Conservation (phyloP, 2,113 vertebrate genomes). For the Menura novaehollandiae region DNA sequence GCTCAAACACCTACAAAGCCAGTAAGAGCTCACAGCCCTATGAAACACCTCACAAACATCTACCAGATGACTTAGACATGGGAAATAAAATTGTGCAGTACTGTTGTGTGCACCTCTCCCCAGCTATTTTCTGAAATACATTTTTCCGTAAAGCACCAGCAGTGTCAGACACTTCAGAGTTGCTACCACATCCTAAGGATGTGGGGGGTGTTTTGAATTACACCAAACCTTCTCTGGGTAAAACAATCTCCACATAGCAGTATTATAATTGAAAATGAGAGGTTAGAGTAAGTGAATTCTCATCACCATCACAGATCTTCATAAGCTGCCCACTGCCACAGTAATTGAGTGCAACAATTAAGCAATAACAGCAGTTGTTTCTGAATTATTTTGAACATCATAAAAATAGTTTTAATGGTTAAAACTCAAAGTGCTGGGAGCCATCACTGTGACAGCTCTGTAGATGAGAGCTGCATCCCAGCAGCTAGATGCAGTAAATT, state of each 20-base stretch:
- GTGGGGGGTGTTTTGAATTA: neutral
- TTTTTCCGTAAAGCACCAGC: neutral
- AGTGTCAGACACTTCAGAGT: neutral
- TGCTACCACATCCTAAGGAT: neutral
- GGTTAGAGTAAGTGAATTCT: conserved; percentile 11
- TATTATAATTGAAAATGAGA: neutral
- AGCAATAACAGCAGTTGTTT: conserved; percentile 19
- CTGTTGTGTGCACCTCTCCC: neutral
- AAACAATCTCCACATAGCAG: neutral
- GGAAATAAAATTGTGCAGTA: neutral
- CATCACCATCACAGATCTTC: neutral
- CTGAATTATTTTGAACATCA: neutral
- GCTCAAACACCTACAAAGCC: neutral
- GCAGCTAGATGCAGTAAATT: neutral
- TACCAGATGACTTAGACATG: neutral
- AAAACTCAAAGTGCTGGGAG: neutral
- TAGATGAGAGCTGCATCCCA: neutral
- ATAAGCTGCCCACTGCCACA: conserved; percentile 15
- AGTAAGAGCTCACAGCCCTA: neutral
- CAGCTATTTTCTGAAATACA: neutral
- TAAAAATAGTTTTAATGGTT: neutral
- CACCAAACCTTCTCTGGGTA: neutral
- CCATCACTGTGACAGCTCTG: conserved; percentile 10
- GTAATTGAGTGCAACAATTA: neutral
- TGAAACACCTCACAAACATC: neutral